phyloP scores from a whole-genome alignment of 2,797 vertebrate species.

The Sebastes vulpes region DNA sequence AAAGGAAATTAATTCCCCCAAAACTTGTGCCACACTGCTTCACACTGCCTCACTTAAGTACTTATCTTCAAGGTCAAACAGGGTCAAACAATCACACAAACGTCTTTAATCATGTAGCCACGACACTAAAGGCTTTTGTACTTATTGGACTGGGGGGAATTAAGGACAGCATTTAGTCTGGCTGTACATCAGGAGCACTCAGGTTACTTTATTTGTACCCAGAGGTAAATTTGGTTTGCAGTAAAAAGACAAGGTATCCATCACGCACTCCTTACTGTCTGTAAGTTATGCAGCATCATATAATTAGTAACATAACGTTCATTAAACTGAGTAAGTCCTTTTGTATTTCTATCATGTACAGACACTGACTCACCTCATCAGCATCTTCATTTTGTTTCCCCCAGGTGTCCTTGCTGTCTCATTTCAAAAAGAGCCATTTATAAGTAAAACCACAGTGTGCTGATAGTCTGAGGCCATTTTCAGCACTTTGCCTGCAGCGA shows the following conservation, averaged over 20 bases:
- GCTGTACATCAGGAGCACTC: background rate
- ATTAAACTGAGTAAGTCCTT: background rate
- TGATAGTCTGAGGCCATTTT: slow-evolving; percentile 36
- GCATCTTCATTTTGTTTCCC: background rate
- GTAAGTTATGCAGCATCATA: background rate
- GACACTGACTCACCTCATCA: background rate
- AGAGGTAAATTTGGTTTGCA: too few species aligned
- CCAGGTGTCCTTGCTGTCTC: background rate
- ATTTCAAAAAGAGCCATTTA: slow-evolving; percentile 6
- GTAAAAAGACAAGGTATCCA: too few species aligned
- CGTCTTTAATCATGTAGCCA: background rate
- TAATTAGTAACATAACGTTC: background rate
- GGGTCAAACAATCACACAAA: background rate
- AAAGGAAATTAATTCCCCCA: background rate
- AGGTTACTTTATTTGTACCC: too few species aligned
- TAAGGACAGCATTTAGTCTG: background rate
- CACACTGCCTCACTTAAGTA: background rate
- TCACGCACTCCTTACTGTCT: background rate
- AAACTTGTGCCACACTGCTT: background rate
- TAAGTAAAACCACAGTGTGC: slow-evolving; percentile 22
- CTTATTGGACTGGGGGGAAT: background rate
- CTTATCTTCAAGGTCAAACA: background rate
- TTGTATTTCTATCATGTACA: background rate
- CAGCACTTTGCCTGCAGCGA: slow-evolving; percentile 29
- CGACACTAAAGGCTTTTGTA: background rate